These are phyloP conservation scores for Tenthredo amoena DNA, from an alignment of 2,888 invertebrate species.

Conservation along the genomic window DNA sequence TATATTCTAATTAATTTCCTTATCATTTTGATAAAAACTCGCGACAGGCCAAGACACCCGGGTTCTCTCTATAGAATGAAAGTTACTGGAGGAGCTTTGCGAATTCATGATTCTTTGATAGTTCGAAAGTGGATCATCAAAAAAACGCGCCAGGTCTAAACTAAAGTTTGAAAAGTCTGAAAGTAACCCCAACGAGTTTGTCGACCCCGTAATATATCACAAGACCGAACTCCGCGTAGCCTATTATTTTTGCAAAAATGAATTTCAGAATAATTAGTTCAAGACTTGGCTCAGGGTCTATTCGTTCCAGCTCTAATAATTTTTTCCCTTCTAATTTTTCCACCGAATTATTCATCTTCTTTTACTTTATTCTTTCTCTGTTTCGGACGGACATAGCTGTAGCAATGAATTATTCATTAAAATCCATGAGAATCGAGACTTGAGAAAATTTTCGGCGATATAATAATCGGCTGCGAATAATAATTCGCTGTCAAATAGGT, in stretches of 20 bases:
- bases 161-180: constrained; percentile 16
- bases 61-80: not conserved
- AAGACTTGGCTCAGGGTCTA: not conserved
- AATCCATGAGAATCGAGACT: no score
- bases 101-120: constrained; percentile 37
- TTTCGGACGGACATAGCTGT: no score
- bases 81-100: not conserved
- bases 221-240: not conserved
- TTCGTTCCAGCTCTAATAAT: not conserved
- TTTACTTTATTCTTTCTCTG: not conserved
- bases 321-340: not conserved
- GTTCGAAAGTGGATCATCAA: constrained; percentile 34
- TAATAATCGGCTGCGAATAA: not conserved
- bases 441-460: no score
- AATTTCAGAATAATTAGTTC: not conserved
- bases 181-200: not conserved
- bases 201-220: not conserved
- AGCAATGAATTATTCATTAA: no score
- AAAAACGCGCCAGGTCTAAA: not conserved
- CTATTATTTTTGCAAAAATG: not conserved
- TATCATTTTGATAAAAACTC: not conserved
- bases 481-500: not conserved
- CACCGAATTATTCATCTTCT: not conserved
- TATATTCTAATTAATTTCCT: no score
- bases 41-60: not conserved